These are phyloP conservation scores for Thrips palmi DNA, from an alignment of 1,140 invertebrate species.

Conservation along the genomic window DNA sequence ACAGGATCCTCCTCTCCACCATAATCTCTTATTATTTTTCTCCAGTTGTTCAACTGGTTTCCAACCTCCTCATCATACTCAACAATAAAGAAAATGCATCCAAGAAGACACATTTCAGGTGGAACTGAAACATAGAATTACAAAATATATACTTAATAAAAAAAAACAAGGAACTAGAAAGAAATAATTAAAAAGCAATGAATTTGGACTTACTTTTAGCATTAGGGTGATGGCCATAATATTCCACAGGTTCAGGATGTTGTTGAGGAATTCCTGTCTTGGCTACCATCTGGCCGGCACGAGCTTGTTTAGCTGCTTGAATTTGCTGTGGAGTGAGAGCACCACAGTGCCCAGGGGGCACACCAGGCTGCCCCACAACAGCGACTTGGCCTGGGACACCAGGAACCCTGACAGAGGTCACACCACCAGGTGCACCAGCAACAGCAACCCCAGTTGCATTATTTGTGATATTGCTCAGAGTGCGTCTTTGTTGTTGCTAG, in stretches of 20 bases:
- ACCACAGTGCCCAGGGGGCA: conserved; percentile 8
- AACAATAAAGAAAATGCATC: conserved; percentile 79
- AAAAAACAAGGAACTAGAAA: conserved; percentile 12
- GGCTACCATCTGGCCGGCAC: conserved; percentile 20
- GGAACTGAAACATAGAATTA: conserved; percentile 41
- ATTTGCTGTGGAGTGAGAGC: conserved; percentile 11
- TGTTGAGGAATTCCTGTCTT: conserved; percentile 21
- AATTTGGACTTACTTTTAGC: conserved; percentile 38
- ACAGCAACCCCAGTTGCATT: conserved; percentile 17
- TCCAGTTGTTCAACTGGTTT: conserved; percentile 62
- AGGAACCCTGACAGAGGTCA: background rate
- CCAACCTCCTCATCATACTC: conserved; percentile 49
- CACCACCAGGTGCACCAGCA: background rate
- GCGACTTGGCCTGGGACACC: background rate
- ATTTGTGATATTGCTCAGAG: conserved; percentile 29
- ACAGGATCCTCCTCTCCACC: conserved; percentile 76
- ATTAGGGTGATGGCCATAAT: conserved; percentile 74
- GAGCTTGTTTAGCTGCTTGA: conserved; percentile 18
- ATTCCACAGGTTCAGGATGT: conserved; percentile 30
- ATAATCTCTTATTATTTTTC: conserved; percentile 62
- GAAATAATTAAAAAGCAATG: conserved; percentile 6
- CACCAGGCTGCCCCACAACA: conserved; percentile 7
- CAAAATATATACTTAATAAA: conserved; percentile 10
- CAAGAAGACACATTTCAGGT: conserved; percentile 69
- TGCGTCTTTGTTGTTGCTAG: conserved; percentile 23